These are phyloP conservation scores for Carassius gibelio DNA, from an alignment of 2,113 vertebrate genomes.

Conservation along the genomic window DNA sequence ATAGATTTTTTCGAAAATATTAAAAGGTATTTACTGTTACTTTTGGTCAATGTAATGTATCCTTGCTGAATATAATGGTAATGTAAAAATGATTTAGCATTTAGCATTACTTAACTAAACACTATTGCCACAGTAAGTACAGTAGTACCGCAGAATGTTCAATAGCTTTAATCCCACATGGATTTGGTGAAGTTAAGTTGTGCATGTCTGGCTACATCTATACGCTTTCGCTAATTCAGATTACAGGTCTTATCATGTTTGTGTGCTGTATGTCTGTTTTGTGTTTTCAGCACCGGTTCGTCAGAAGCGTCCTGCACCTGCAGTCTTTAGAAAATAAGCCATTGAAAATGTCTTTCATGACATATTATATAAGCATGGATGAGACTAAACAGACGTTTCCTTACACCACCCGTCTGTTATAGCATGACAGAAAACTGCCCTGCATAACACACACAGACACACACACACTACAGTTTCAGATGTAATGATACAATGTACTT, in stretches of 20 bases:
- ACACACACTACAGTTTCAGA: neutral
- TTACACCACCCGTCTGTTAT: constrained; percentile 30
- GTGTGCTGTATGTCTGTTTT: constrained; percentile 5
- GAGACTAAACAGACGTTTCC: constrained; percentile 55
- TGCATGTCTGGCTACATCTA: neutral
- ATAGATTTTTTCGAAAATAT: neutral
- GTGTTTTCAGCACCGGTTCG: constrained; percentile 1
- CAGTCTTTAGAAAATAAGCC: constrained; percentile 39
- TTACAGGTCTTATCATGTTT: constrained; percentile 8
- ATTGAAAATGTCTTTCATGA: constrained; percentile 41
- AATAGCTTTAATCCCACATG: neutral
- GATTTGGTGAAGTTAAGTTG: neutral
- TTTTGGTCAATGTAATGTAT: neutral
- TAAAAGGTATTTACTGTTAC: no score
- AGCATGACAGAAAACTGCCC: constrained; percentile 26
- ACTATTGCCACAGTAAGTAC: neutral
- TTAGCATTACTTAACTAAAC: neutral
- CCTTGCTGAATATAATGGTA: neutral
- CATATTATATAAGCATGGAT: constrained; percentile 41
- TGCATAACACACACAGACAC: neutral
- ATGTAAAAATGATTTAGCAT: neutral
- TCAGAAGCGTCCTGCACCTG: constrained; percentile 38
- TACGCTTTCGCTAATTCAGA: neutral
- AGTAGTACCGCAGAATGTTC: neutral
- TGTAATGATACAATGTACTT: neutral